A percentile compares a stretch with the other conserved stretches of the same genome.
Evolutionary conservation across 2,113 vertebrate species (phyloP).

Genomic region (Marmota monax): DNA sequence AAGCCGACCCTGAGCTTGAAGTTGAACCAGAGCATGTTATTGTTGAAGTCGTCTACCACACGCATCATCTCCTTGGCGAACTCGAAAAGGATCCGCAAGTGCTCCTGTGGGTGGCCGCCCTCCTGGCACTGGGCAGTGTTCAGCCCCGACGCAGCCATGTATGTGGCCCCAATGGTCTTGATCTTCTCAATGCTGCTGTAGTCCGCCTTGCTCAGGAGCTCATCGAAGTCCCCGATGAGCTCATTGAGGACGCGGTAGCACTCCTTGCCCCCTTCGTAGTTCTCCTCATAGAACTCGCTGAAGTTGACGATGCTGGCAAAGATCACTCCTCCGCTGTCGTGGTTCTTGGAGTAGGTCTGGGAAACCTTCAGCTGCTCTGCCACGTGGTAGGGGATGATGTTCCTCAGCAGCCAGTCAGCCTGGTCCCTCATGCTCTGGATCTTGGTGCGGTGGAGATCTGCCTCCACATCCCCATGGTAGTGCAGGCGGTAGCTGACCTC

Average conservation of each 20-base stretch:
- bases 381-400: constrained; percentile 99
- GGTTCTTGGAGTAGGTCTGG: constrained; percentile 99
- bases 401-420: constrained; percentile 97
- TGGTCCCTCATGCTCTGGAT: constrained; percentile 98
- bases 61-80: constrained; percentile 99
- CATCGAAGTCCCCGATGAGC: constrained; percentile 97
- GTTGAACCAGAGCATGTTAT: constrained; percentile 99
- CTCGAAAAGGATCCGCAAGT: constrained; percentile 96
- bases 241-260: constrained; percentile 99
- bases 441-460: constrained; percentile 96
- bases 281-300: constrained; percentile 99
- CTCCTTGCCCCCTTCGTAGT: constrained; percentile 98
- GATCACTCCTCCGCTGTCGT: constrained; percentile 96
- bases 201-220: constrained; percentile 93
- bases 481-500: constrained; percentile 99
- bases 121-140: constrained; percentile 93
- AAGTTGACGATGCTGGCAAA: constrained; percentile 99
- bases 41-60: constrained; percentile 99
- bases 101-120: constrained; percentile 90
- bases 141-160: constrained; percentile 98
- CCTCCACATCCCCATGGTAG: constrained; percentile 98
- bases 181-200: constrained; percentile 98
- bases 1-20: constrained; percentile 98
- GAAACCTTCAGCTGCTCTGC: constrained; percentile 98
- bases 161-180: constrained; percentile 99